Base-by-base conservation (phyloP, 2,113 vertebrate species). In the Callithrix jacchus region DNA sequence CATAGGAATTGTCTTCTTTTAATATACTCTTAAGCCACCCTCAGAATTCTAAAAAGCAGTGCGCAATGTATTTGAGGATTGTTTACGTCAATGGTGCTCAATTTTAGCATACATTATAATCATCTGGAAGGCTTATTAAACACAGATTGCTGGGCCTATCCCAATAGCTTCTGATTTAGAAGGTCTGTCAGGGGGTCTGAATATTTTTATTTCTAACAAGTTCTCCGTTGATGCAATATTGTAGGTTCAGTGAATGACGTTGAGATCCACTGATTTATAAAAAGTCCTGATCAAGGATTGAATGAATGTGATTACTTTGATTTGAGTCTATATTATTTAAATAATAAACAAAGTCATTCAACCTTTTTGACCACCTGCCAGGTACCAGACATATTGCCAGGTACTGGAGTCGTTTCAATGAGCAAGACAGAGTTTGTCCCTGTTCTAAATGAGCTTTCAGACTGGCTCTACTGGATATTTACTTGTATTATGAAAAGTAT, bases 31-130 rank as follows among this genome's bases (percentile, higher is more conserved):
- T 89, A 40, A 87, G 25, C 74, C 10, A 84, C n/a, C 64, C 77
- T 92, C 14, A 56, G 70, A 90, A 80, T 87, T 83, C 71, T 70
- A 77, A 73, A 91, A 95, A 88, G 17, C 23, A 64, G 8, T 90
- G 45, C 21, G 52, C 23, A 66, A 13, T 11, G 14, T 87, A 71
- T 81, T 70, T 79, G 68, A 76, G 83, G 17, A 68, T 86, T 87
- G 52, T 89, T 86, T 71, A 85, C 30, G 13, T 88, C 20, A 45
- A 52, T 21, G 18, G 47, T 25, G 86, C 20, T 74, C n/a, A 83
- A 20, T 11, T 92, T 71, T 79, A 82, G 45, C 27, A 47, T 61
- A 37, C 35, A 42, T 49, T 23, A 83, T 58, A 90, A 82, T 64
- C 73, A 86, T 30, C 21, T 81, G 27, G 18, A 73, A 16, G 54